Percentiles rank a stretch among this genome's conserved stretches.
These are phyloP conservation scores for Goniozus legneri DNA, from an alignment of 1,140 invertebrate genomes.

Conservation along the genomic window DNA sequence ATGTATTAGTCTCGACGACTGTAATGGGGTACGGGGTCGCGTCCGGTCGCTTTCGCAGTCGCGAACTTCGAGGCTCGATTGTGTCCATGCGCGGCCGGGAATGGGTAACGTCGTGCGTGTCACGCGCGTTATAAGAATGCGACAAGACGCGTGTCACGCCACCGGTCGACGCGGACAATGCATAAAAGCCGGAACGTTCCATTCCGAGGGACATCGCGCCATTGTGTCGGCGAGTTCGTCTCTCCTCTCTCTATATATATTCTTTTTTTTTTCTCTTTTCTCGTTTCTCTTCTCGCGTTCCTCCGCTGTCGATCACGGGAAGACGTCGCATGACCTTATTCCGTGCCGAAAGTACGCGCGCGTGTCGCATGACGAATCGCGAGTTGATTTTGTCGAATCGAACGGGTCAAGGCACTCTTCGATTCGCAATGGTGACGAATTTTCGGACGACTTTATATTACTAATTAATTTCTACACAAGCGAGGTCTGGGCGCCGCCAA, in stretches of 20 bases:
- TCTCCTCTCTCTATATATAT: slow-evolving; percentile 11
- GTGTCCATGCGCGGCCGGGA: slow-evolving; percentile 6
- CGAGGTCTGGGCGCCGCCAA: too few relatives aligned
- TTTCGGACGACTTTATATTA: too few relatives aligned
- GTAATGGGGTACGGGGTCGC: too few relatives aligned
- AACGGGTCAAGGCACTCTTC: slow-evolving; percentile 33
- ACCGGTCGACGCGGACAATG: slow-evolving; percentile 21
- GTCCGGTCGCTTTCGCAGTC: too few relatives aligned
- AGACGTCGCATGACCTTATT: slow-evolving; percentile 46
- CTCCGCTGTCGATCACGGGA: too few relatives aligned
- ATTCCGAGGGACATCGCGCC: slow-evolving; percentile 23
- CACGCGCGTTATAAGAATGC: slow-evolving; percentile 48
- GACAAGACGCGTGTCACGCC: slow-evolving; percentile 41
- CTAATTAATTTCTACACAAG: too few relatives aligned
- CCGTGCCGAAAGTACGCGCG: slow-evolving; percentile 42
- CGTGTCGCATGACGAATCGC: slow-evolving; percentile 37
- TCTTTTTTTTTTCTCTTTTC: too few relatives aligned
- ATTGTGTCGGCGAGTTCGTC: slow-evolving; percentile 35
- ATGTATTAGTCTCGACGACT: slow-evolving; percentile 15
- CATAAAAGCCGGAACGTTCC: slow-evolving; percentile 25
- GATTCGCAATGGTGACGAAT: too few relatives aligned
- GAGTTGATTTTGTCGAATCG: slow-evolving; percentile 14
- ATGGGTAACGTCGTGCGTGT: slow-evolving; percentile 25
- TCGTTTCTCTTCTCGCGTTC: too few relatives aligned
- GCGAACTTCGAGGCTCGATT: background rate